phyloP scores from a whole-genome alignment of 2,797 vertebrate species.

The Halcyon badia region DNA sequence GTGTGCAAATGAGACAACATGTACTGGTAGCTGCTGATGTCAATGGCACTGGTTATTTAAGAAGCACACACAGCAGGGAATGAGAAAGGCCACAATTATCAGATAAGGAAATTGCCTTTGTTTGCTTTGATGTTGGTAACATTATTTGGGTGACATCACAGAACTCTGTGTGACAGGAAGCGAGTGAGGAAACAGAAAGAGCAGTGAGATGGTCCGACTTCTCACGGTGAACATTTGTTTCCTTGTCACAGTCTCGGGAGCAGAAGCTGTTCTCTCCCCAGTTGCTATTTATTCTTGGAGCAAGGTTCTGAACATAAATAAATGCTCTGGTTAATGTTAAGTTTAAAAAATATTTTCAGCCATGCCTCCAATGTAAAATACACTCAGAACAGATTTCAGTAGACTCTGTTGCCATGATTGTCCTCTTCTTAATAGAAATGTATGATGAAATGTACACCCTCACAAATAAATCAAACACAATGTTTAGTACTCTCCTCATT shows the following conservation, averaged over 20 bases:
- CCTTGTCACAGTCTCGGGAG: neutral
- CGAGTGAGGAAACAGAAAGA: neutral
- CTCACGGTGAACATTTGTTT: neutral
- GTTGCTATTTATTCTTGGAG: neutral
- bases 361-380: neutral
- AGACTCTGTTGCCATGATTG: neutral
- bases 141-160: conserved; percentile 2
- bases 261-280: neutral
- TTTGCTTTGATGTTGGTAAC: conserved; percentile 25
- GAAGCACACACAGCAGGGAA: neutral
- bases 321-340: neutral
- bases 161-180: neutral
- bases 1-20: conserved; percentile 9
- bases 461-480: neutral
- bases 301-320: neutral
- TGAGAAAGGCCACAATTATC: conserved; percentile 2
- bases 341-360: neutral
- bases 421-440: neutral
- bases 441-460: neutral
- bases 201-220: neutral
- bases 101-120: conserved; percentile 10
- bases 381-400: neutral
- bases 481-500: neutral
- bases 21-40: conserved; percentile 44
- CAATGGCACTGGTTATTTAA: conserved; percentile 11